Percentiles rank a stretch among this genome's conserved stretches.
Conservation (phyloP, 2,888 invertebrate species). For the Galerucella nymphaeae region DNA sequence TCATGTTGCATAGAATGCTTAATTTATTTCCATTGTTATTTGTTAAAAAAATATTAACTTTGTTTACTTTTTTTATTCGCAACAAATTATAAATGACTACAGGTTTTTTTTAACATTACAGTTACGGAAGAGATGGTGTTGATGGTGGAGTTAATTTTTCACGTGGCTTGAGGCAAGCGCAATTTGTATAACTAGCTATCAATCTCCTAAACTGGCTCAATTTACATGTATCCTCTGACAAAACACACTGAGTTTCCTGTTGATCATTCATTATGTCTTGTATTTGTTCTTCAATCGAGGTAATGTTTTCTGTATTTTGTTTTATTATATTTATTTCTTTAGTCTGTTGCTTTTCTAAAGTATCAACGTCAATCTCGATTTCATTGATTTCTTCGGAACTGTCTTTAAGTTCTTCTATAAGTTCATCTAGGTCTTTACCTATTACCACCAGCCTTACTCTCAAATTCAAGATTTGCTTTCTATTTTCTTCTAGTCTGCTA, state of each 20-base stretch:
- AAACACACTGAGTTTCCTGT: background rate
- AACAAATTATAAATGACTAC: background rate
- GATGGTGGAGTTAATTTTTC: background rate
- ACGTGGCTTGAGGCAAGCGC: background rate
- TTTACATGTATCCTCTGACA: background rate
- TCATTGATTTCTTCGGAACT: background rate
- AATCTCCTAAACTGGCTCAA: conserved; percentile 3
- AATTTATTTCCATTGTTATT: too few species aligned
- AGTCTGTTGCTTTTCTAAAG: background rate
- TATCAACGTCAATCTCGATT: background rate
- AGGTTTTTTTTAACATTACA: background rate
- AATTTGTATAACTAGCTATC: background rate
- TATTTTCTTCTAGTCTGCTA: background rate
- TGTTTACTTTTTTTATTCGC: background rate
- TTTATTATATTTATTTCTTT: background rate
- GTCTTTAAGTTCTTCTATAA: background rate
- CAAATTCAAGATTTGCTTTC: background rate
- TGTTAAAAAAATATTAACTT: background rate
- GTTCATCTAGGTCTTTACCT: background rate
- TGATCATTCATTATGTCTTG: background rate
- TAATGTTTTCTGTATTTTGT: background rate
- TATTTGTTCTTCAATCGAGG: background rate
- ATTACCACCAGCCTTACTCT: background rate
- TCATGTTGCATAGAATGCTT: too few species aligned
- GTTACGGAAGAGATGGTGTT: background rate